A percentile compares a stretch with the other conserved stretches of the same genome.
Evolutionary conservation across 2,888 invertebrate species (phyloP).

Genomic region (Tetragonisca angustula): DNA sequence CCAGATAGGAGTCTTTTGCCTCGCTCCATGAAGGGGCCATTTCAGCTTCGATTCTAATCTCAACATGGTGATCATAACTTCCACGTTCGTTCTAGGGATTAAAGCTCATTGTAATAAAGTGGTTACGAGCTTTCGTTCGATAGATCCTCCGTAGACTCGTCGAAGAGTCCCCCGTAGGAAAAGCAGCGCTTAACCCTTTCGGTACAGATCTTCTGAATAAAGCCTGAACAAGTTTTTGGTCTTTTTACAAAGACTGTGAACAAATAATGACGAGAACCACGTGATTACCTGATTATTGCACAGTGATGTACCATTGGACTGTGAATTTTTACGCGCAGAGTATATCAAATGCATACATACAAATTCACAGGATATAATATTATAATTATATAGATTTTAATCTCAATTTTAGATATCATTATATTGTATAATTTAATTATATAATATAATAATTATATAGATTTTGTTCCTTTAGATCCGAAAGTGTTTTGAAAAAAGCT

Average conservation of each 20-base stretch:
- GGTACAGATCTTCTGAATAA: background rate
- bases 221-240: background rate
- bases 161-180: background rate
- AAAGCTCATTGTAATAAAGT: background rate
- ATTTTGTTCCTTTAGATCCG: too few species aligned
- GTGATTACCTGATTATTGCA: background rate
- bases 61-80: background rate
- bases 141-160: background rate
- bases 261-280: background rate
- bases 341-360: too few species aligned
- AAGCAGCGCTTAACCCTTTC: background rate
- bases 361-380: too few species aligned
- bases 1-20: background rate
- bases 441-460: too few species aligned
- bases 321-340: too few species aligned
- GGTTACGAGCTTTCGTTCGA: background rate
- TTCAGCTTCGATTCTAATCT: background rate
- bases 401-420: too few species aligned
- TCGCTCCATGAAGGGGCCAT: background rate
- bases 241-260: background rate
- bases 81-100: background rate
- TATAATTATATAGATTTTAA: too few species aligned
- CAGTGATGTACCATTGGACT: background rate
- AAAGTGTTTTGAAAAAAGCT: too few species aligned
- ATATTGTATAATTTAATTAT: too few species aligned